A percentile compares a stretch with the other conserved stretches of the same genome.
Conservation (phyloP, 2,797 vertebrate genomes). For the Synanceia verrucosa region DNA sequence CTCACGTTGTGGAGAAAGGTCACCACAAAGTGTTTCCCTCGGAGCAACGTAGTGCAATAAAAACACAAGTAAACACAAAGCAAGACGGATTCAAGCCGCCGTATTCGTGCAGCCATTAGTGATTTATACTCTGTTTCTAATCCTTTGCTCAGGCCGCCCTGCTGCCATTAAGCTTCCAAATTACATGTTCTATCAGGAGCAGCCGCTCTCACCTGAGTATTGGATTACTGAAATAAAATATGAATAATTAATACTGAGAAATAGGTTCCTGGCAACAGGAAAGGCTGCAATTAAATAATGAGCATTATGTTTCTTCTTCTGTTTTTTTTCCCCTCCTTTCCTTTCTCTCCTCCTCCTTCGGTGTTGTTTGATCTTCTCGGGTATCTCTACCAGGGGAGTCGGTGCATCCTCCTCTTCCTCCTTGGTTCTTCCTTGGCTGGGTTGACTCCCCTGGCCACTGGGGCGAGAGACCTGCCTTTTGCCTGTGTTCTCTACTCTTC, state of each 20-base stretch:
- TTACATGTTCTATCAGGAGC: conserved; percentile 88
- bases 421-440: conserved; percentile 43
- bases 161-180: conserved; percentile 93
- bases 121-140: conserved; percentile 84
- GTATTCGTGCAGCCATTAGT: conserved; percentile 66
- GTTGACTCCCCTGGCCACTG: conserved; percentile 41
- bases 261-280: conserved; percentile 96
- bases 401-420: conserved; percentile 57
- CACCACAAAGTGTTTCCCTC: conserved; percentile 74
- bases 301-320: conserved; percentile 88
- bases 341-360: conserved; percentile 37
- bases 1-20: conserved; percentile 66
- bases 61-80: conserved; percentile 78
- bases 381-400: conserved; percentile 72
- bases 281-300: conserved; percentile 96
- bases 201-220: conserved; percentile 96
- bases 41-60: conserved; percentile 76
- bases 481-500: conserved; percentile 31
- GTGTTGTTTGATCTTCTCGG: conserved; percentile 71
- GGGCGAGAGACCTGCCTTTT: conserved; percentile 53
- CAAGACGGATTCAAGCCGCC: conserved; percentile 74
- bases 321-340: conserved; percentile 29
- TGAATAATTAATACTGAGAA: conserved; percentile 99
- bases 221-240: conserved; percentile 97
- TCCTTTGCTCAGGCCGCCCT: conserved; percentile 79